These are phyloP conservation scores for Synergus gifuensis DNA, from an alignment of 2,888 invertebrate species.

Conservation along the genomic window DNA sequence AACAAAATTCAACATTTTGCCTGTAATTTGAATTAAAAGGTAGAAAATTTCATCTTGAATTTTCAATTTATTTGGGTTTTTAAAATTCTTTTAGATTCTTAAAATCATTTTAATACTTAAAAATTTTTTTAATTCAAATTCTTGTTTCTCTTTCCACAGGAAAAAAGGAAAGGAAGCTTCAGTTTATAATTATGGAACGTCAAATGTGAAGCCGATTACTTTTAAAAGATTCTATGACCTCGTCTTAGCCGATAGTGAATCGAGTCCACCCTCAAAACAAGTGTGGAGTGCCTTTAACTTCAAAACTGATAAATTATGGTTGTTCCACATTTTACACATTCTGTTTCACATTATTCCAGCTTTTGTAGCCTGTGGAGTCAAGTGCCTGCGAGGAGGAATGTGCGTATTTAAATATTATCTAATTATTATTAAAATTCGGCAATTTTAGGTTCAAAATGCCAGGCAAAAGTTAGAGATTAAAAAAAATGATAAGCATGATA, in stretches of 20 bases:
- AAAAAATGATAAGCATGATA: no score
- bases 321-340: conserved; percentile 55
- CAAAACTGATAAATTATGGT: conserved; percentile 42
- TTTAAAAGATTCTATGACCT: conserved; percentile 44
- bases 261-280: conserved; percentile 53
- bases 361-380: background rate
- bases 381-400: conserved; percentile 1
- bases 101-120: no score
- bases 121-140: background rate
- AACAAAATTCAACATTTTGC: no score
- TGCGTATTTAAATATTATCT: background rate
- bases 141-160: conserved; percentile 43
- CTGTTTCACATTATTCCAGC: conserved; percentile 65
- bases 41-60: no score
- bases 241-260: conserved; percentile 25
- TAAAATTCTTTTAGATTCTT: no score
- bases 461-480: no score
- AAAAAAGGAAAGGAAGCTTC: conserved; percentile 73
- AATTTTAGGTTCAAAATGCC: no score
- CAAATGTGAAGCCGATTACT: conserved; percentile 81
- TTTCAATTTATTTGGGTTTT: no score
- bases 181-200: conserved; percentile 92
- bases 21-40: no score
- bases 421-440: no score
- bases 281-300: conserved; percentile 54